These are phyloP conservation scores for Sitta europaea DNA, from an alignment of 2,113 vertebrate genomes.

Conservation along the genomic window DNA sequence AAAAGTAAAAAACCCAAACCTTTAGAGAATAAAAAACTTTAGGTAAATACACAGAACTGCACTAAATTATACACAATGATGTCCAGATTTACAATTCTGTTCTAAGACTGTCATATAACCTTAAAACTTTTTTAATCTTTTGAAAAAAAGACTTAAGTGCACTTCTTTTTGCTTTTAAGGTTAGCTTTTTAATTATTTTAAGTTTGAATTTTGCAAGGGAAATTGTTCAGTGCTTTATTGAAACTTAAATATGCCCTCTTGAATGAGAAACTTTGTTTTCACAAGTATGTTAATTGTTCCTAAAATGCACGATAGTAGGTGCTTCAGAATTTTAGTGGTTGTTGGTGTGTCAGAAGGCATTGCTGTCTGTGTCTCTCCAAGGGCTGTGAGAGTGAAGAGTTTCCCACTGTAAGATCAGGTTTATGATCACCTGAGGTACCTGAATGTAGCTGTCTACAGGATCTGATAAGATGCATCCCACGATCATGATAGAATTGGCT, in stretches of 20 bases:
- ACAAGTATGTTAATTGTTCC: not conserved
- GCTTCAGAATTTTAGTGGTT: not conserved
- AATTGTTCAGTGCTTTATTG: not conserved
- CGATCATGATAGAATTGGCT: not conserved
- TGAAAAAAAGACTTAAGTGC: not conserved
- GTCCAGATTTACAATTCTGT: not conserved
- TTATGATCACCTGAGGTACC: not conserved
- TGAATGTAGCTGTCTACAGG: not conserved
- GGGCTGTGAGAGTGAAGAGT: not conserved
- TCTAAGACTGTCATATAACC: not conserved
- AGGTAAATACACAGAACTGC: not conserved
- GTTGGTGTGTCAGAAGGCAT: not conserved
- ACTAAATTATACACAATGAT: not conserved
- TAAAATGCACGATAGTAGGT: not conserved
- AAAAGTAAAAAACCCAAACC: not conserved
- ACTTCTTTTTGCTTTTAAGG: not conserved
- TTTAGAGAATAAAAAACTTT: not conserved
- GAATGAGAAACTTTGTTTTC: not conserved
- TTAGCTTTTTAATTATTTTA: not conserved
- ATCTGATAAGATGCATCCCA: not conserved
- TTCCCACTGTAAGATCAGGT: not conserved
- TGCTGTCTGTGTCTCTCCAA: rapidly evolving
- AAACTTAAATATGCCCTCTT: not conserved
- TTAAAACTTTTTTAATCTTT: rapidly evolving
- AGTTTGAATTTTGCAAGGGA: not conserved